Evolutionary conservation across 2,113 vertebrate species (phyloP).

Genomic region (Chloebia gouldiae): DNA sequence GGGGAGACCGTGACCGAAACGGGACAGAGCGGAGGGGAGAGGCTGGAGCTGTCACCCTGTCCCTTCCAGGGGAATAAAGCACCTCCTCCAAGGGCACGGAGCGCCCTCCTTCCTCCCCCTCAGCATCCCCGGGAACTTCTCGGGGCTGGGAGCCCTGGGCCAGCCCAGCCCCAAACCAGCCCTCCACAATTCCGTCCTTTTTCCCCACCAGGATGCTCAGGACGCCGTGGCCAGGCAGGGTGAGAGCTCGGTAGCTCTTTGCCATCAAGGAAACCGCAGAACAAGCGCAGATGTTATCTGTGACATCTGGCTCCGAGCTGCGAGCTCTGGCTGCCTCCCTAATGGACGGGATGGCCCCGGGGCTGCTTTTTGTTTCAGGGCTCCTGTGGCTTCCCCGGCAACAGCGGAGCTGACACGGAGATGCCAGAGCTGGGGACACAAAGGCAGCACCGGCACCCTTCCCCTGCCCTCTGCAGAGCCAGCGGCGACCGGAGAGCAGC

Average conservation of each 20-base stretch:
- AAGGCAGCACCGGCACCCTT: neutral
- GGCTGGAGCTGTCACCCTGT: neutral
- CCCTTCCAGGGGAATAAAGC: neutral
- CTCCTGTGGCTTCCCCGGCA: neutral
- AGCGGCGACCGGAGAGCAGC: neutral
- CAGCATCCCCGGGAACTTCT: neutral
- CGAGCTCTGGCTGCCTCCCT: neutral
- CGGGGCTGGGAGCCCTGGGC: rapidly evolving
- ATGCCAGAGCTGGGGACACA: neutral
- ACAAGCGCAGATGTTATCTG: neutral
- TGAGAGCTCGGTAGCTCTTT: neutral
- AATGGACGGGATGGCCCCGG: neutral
- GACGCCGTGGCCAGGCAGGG: neutral
- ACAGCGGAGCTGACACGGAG: neutral
- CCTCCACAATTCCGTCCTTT: rapidly evolving
- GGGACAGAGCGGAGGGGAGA: neutral
- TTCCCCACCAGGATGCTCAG: neutral
- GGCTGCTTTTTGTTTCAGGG: neutral
- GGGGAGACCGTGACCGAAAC: neutral
- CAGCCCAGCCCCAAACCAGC: neutral
- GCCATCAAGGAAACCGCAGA: slow-evolving; percentile 16
- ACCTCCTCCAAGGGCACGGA: rapidly evolving
- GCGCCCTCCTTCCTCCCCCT: neutral
- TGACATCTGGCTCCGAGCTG: neutral
- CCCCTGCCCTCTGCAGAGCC: neutral